Conservation (phyloP, 2,888 invertebrate species). For the Pristionchus exspectatus region DNA sequence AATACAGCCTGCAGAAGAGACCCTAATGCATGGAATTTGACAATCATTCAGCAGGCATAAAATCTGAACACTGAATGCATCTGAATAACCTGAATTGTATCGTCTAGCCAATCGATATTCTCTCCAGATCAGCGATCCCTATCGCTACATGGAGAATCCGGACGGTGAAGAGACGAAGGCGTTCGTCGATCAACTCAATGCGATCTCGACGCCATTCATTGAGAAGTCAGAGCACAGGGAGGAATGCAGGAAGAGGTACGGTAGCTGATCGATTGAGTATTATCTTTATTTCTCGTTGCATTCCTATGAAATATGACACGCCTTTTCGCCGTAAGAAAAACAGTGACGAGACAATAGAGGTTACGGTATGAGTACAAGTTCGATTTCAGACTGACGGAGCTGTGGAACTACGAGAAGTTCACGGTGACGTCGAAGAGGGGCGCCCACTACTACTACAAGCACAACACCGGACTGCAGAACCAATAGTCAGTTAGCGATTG, state of each 20-base stretch:
- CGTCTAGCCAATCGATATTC: neutral
- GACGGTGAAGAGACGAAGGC: conserved; percentile 92
- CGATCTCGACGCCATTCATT: conserved; percentile 90
- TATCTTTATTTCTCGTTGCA: too few relatives aligned
- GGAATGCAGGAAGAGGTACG: conserved; percentile 85
- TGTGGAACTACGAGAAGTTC: conserved; percentile 98
- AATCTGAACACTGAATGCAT: too few relatives aligned
- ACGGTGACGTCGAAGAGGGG: conserved; percentile 90
- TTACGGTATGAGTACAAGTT: neutral
- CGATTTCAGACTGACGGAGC: conserved; percentile 85
- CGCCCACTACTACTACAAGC: conserved; percentile 90
- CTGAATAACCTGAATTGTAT: too few relatives aligned
- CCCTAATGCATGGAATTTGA: too few relatives aligned
- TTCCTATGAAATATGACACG: too few relatives aligned
- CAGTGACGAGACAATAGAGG: too few relatives aligned
- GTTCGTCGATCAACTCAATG: conserved; percentile 93
- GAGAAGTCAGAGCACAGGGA: conserved; percentile 86
- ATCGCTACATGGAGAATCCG: conserved; percentile 97
- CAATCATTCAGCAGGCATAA: too few relatives aligned
- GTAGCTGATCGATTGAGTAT: neutral
- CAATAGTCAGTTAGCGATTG: conserved; percentile 85
- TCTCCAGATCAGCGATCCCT: conserved; percentile 88
- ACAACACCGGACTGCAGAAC: conserved; percentile 96
- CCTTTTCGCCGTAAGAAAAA: too few relatives aligned
- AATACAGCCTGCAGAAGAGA: too few relatives aligned